Base-by-base conservation (phyloP, 1,140 invertebrate genomes). In the Drosophila dunni region DNA sequence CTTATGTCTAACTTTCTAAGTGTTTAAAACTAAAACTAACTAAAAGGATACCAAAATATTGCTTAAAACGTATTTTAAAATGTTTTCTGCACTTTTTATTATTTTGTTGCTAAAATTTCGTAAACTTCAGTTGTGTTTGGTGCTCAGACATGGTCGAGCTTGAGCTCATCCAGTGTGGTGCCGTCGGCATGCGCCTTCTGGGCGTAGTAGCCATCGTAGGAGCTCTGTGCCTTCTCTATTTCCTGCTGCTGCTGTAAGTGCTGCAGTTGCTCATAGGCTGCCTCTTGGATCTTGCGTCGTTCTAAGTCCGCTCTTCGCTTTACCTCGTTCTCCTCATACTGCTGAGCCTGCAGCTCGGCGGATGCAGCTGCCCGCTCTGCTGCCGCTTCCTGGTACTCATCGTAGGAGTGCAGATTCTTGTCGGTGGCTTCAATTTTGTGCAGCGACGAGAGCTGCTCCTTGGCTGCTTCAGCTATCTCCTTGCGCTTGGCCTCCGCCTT, bases 381-480 rank as follows among this genome's bases (percentile, higher is more conserved):
- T 42, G 83, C 83, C 24, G 83, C 83, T 60, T 88, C 83, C 24
- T 89, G 84, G 29, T 88, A 88, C 15, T 88, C 83, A n/a, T 83
- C 83, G 10, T 88, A 88, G 7, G 83, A 88, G 45, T 89, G 73
- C 51, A 89, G 72, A 40, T 73, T 80, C 46, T 79, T 88, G 10
- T 81, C 85, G 40, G 61, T 76, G 7, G 68, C 65, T 33, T 90
- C 84, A 5, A 84, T 53, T 38, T 90, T 90, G 42, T 90, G 85
- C 67, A 90, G 60, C 8, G 75, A 75, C 3, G 86, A 78, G 0
- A 91, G 74, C 70, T 91, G 90, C 48, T 91, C 79, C 17, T 91
- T 88, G 8, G 90, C 90, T 13, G 88, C 86, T 29, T 90, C 90
- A 5, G 90, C 90, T 0, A 91, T 91, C 15, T 84, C 83, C 11